Percentiles rank a stretch among this genome's conserved stretches.
phyloP scores from a whole-genome alignment of 1,140 invertebrate genomes.

The Saxidomus purpurata region DNA sequence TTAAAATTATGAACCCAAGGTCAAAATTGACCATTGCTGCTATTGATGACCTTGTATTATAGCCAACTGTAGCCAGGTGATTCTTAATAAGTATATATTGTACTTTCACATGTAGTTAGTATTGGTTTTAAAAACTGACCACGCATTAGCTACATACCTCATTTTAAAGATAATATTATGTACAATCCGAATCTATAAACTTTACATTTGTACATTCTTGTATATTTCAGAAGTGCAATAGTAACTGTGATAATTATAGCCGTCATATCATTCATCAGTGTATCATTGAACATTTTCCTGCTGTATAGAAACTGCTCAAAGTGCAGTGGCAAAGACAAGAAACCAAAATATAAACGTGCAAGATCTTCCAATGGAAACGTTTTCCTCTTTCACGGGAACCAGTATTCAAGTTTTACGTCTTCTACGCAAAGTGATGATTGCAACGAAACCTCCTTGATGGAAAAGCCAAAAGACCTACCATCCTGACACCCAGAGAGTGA shows the following conservation, averaged over 20 bases:
- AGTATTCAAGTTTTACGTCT: conserved; percentile 35
- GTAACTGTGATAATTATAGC: conserved; percentile 9
- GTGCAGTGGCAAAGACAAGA: not conserved
- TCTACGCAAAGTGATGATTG: conserved; percentile 8
- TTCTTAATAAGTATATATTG: no score
- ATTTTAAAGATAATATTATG: no score
- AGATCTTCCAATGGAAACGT: not conserved
- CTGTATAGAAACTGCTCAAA: conserved; percentile 36
- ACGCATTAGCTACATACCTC: not conserved
- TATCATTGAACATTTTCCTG: not conserved
- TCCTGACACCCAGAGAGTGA: not conserved
- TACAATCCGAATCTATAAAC: no score
- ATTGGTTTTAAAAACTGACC: not conserved
- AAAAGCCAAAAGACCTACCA: not conserved
- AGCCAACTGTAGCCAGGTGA: no score
- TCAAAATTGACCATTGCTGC: no score
- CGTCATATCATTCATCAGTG: conserved; percentile 15
- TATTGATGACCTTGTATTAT: no score
- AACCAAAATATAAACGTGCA: conserved; percentile 12
- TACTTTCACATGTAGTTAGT: not conserved
- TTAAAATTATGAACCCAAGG: no score
- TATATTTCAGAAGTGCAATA: conserved; percentile 43
- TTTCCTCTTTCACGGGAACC: conserved; percentile 10
- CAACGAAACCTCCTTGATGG: conserved; percentile 8
- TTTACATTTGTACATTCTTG: no score